Percentiles rank a stretch among this genome's conserved stretches.
Evolutionary conservation across 2,113 vertebrate species (phyloP).

Genomic region (Andinoacara biseriatus): DNA sequence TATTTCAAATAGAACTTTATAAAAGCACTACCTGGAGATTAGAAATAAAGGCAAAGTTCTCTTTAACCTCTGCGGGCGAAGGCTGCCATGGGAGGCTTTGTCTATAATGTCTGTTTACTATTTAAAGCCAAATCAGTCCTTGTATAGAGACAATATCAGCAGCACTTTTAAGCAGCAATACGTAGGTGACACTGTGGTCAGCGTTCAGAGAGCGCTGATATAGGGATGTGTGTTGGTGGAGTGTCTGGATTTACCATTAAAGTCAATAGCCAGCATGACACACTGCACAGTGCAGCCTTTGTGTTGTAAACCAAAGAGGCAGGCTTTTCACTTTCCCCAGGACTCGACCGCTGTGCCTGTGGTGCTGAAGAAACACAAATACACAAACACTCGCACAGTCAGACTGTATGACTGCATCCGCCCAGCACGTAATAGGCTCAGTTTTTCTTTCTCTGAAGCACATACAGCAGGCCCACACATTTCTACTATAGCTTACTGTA

Average conservation of each 20-base stretch:
- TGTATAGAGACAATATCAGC: background rate
- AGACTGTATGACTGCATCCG: slow-evolving; percentile 20
- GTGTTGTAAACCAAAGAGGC: slow-evolving; percentile 29
- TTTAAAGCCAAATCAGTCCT: slow-evolving; percentile 12
- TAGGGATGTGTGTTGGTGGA: background rate
- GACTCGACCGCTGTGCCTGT: slow-evolving; percentile 12
- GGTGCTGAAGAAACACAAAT: slow-evolving; percentile 7
- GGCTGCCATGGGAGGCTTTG: slow-evolving; percentile 13
- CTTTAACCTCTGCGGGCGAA: slow-evolving; percentile 19
- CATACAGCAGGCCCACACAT: slow-evolving; percentile 27
- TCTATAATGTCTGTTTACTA: slow-evolving; percentile 22
- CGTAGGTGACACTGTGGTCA: background rate
- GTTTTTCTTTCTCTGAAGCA: slow-evolving; percentile 17
- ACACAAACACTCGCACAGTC: background rate
- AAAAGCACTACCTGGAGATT: slow-evolving; percentile 33
- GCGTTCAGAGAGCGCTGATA: background rate
- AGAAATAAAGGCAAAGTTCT: slow-evolving; percentile 33
- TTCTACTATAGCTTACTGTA: slow-evolving; percentile 16
- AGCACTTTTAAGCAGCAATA: background rate
- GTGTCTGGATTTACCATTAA: slow-evolving; percentile 19
- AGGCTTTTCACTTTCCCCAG: slow-evolving; percentile 31
- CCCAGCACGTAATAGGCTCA: slow-evolving; percentile 13
- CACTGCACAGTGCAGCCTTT: slow-evolving; percentile 4
- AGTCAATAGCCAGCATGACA: background rate
- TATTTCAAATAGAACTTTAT: slow-evolving; percentile 20